Evolutionary conservation across 2,113 vertebrate genomes (phyloP).

Genomic region (Cyanocitta stelleri): DNA sequence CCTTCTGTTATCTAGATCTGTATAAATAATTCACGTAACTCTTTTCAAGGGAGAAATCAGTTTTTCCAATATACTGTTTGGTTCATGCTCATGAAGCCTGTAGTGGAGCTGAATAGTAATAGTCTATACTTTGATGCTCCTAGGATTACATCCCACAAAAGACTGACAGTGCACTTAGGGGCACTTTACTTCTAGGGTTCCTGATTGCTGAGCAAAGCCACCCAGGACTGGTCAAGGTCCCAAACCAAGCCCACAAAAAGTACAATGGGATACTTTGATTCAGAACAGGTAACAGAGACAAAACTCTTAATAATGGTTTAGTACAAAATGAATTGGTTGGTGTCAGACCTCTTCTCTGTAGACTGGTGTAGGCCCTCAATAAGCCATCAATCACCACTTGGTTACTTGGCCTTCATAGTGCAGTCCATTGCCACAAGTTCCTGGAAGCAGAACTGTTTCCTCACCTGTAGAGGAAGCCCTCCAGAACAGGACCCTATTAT

Average conservation of each 20-base stretch:
- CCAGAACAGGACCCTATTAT: conserved; percentile 18
- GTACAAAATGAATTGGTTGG: neutral
- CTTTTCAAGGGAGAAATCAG: neutral
- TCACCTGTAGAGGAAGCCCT: neutral
- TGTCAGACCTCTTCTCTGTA: neutral
- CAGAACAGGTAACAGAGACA: neutral
- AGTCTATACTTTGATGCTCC: neutral
- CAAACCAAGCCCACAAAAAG: neutral
- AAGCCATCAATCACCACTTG: neutral
- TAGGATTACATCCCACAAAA: neutral
- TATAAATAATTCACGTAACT: neutral
- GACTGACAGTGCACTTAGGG: neutral
- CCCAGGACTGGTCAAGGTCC: neutral
- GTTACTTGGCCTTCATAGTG: neutral
- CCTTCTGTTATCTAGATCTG: neutral
- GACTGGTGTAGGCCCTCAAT: neutral
- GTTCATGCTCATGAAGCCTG: neutral
- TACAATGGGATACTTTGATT: neutral
- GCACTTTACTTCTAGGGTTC: neutral
- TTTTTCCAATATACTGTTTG: neutral
- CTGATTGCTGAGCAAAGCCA: neutral
- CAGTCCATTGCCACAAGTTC: neutral
- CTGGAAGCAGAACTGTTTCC: neutral
- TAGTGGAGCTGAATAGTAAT: neutral
- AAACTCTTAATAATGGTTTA: neutral